Evolutionary conservation across 92 coral and sea anemone genomes (phyloP), one percentile per base, ranked within the genome.

Genomic region (Zoanthus solanderi): DNA sequence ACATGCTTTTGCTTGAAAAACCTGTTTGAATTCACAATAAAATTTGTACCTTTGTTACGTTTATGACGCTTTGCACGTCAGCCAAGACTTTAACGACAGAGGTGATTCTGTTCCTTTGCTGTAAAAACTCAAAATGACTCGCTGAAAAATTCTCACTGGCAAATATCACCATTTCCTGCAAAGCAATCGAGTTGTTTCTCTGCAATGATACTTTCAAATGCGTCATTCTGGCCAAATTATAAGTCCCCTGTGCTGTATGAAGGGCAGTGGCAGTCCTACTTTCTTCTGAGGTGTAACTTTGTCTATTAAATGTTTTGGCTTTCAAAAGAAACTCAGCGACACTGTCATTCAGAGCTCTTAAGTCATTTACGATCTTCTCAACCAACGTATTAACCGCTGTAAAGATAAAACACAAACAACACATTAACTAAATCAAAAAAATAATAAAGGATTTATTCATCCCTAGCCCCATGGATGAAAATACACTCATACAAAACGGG

Each of bases 41-140:
- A 44, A n/a, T 47, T 7, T 81, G 66, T 79, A 93, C 98, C 98
- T 91, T 87, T 16, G 96, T 91, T 71, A 89, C 87, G 45, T 91
- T 91, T 4, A 95, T 89, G 31, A 95, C 78, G 31, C 31, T 13
- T 14, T 73, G 66, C 13, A 92, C 93, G 7, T 93, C 76, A 11
- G 37, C 13, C 32, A 77, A 84, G 23, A 85, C 58, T 7, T 14
- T 12, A 48, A 89, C 52, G 34, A 93, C 79, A 2, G 74, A 54
- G n/a, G 54, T 74, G 23, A 84, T 87, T 34, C 89, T 72, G 12
- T 29, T 53, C 0, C 54, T 14, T 73, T 79, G 80, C 2, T 10
- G 18, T 4, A 58, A 50, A 47, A 93, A 89, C 37, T 79, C 84
- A 31, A 11, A 79, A 84, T 53, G 61, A 46, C 85, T 89, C 16